These are phyloP conservation scores for Drosophila mauritiana DNA, from an alignment of 1,140 invertebrate genomes.

Conservation along the genomic window DNA sequence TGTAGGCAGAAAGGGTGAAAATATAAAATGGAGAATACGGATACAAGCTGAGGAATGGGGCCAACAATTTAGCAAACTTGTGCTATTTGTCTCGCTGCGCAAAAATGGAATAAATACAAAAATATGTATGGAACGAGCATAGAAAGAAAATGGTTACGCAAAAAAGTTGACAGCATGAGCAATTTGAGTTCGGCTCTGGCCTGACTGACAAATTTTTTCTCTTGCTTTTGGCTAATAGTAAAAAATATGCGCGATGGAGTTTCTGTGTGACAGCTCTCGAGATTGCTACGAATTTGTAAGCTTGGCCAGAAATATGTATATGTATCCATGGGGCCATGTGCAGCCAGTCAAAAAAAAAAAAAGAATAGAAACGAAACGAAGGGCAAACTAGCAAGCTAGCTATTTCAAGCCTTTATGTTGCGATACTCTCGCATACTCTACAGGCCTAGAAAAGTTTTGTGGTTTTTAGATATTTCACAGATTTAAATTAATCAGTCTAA, in stretches of 20 bases:
- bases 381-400: constrained; percentile 17
- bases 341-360: constrained; percentile 7
- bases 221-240: constrained; percentile 70
- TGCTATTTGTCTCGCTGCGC: constrained; percentile 69
- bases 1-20: constrained; percentile 37
- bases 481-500: no score
- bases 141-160: constrained; percentile 47
- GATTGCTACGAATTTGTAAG: constrained; percentile 77
- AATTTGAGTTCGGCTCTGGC: constrained; percentile 73
- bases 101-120: constrained; percentile 65
- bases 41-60: constrained; percentile 33
- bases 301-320: constrained; percentile 31
- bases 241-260: constrained; percentile 67
- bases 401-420: constrained; percentile 21
- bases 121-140: constrained; percentile 31
- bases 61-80: constrained; percentile 74
- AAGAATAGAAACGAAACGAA: constrained; percentile 1
- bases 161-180: constrained; percentile 70
- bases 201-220: constrained; percentile 57
- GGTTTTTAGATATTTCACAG: background rate
- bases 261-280: constrained; percentile 70
- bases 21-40: constrained; percentile 29
- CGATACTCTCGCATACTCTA: background rate
- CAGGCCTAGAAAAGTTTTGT: background rate
- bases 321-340: constrained; percentile 14